Conservation (phyloP, 2,113 vertebrate species). For the Charina bottae region DNA sequence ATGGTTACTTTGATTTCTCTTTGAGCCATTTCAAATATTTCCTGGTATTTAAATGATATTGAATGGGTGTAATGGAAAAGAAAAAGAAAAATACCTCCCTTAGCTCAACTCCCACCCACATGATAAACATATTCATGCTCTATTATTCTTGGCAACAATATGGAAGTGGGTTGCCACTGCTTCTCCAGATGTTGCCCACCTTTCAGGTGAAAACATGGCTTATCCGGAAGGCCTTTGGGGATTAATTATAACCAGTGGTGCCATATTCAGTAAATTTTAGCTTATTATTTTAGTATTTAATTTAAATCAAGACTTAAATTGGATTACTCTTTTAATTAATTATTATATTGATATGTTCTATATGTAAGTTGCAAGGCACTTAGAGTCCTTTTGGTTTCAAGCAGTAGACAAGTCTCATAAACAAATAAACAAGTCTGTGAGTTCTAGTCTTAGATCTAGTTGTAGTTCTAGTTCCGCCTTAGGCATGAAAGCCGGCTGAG, state of each 20-base stretch:
- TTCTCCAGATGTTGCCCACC: background rate
- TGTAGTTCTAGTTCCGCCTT: too few species aligned
- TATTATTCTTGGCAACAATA: background rate
- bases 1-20: background rate
- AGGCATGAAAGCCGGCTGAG: too few species aligned
- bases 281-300: background rate
- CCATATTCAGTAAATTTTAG: background rate
- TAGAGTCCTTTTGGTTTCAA: background rate
- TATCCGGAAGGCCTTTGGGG: background rate
- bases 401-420: background rate
- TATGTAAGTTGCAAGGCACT: background rate
- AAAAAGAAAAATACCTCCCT: background rate
- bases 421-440: too few species aligned
- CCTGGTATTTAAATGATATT: background rate
- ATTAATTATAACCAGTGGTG: background rate
- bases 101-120: background rate
- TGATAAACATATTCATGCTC: background rate
- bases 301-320: background rate
- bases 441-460: too few species aligned
- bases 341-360: background rate
- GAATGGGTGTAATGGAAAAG: background rate
- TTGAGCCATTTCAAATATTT: background rate
- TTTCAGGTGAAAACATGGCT: background rate
- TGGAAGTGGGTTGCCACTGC: background rate
- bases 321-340: background rate